Evolutionary conservation across 2,113 vertebrate species (phyloP).

Genomic region (Nyctibius bracteatus): DNA sequence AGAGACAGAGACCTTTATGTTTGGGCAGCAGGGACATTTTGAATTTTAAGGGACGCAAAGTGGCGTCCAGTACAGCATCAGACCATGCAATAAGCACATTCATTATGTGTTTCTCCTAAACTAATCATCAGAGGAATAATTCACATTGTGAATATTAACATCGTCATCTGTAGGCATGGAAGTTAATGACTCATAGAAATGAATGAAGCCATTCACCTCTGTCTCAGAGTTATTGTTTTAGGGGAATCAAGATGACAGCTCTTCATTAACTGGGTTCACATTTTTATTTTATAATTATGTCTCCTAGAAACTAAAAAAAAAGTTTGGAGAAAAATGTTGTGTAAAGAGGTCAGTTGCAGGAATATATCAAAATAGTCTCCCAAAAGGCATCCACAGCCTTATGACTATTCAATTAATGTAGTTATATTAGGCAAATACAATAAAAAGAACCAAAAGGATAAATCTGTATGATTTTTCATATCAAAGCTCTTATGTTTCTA

Average conservation of each 20-base stretch:
- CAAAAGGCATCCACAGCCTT: not conserved
- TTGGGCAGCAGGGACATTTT: not conserved
- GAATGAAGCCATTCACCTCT: conserved; percentile 15
- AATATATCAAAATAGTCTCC: not conserved
- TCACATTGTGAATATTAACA: conserved; percentile 8
- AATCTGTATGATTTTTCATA: not conserved
- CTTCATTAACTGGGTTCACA: not conserved
- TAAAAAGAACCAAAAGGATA: not conserved
- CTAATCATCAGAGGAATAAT: conserved; percentile 2
- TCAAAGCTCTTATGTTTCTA: conserved; percentile 16
- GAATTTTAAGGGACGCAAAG: not conserved
- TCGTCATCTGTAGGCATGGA: not conserved
- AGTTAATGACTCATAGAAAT: conserved; percentile 5
- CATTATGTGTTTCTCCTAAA: not conserved
- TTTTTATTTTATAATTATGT: not conserved
- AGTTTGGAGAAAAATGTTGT: not conserved
- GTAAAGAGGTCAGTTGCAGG: not conserved
- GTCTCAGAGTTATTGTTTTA: conserved; percentile 11
- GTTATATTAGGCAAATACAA: not conserved
- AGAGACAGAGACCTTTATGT: not conserved
- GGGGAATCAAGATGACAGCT: not conserved
- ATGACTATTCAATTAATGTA: not conserved
- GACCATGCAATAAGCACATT: not conserved
- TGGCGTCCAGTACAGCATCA: not conserved
- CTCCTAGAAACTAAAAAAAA: not conserved